Conservation (phyloP, 2,113 vertebrate species). For the Odocoileus virginianus region DNA sequence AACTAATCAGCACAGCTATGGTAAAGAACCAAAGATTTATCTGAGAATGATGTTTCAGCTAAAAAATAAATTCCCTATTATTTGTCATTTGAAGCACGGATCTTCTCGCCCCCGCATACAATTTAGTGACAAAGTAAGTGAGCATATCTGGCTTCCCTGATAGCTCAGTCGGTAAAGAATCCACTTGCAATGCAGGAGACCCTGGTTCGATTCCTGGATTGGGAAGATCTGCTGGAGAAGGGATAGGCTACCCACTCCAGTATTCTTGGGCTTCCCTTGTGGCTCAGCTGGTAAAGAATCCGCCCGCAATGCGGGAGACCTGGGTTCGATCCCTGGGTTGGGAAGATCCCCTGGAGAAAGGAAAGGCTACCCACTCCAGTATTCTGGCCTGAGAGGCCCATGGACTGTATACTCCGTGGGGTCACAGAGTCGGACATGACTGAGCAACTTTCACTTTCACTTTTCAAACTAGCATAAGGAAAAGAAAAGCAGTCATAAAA, state of each 20-base stretch:
- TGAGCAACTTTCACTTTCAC: background rate
- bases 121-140: background rate
- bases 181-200: background rate
- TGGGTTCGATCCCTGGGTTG: background rate
- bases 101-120: background rate
- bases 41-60: background rate
- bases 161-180: background rate
- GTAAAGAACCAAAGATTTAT: background rate
- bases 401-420: background rate
- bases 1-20: background rate
- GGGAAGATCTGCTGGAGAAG: background rate
- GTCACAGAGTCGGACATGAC: background rate
- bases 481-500: slow-evolving; percentile 11
- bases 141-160: background rate
- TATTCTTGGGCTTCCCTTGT: background rate
- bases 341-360: background rate
- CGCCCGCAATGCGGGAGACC: rapidly evolving
- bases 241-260: background rate
- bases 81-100: background rate
- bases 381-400: background rate
- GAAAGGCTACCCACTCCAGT: background rate
- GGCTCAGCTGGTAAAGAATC: background rate
- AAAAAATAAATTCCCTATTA: background rate
- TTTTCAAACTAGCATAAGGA: background rate
- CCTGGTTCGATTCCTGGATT: background rate